Evolutionary conservation across 2,888 invertebrate genomes (phyloP).

Genomic region (Cetonia aurata): DNA sequence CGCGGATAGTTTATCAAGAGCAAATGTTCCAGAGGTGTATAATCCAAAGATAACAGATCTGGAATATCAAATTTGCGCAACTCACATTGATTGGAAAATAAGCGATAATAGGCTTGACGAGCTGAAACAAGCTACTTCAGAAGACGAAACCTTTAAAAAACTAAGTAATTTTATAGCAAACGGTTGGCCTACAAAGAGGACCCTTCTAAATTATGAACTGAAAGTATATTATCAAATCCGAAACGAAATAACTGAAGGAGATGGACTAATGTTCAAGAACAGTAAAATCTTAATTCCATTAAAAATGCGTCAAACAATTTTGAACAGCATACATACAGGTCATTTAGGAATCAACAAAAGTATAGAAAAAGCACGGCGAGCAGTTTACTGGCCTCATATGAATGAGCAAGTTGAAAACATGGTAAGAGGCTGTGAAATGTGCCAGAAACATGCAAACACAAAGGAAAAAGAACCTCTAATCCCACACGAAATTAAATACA

Average conservation of each 20-base stretch:
- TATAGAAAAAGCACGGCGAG: conserved; percentile 15
- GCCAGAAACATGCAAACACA: conserved; percentile 8
- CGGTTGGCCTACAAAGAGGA: conserved; percentile 18
- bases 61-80: not conserved
- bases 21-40: not conserved
- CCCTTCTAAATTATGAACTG: conserved; percentile 8
- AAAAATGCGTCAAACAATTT: conserved; percentile 31
- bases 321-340: conserved; percentile 39
- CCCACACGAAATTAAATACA: conserved; percentile 12
- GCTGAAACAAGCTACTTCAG: not conserved
- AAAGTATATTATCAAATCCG: conserved; percentile 12
- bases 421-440: conserved; percentile 11
- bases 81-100: not conserved
- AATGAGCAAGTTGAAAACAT: conserved; percentile 11
- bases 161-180: not conserved
- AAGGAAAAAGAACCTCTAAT: conserved; percentile 6
- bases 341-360: conserved; percentile 41
- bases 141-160: no score
- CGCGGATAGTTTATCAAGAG: not conserved
- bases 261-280: conserved; percentile 9
- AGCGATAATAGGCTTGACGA: not conserved
- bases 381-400: conserved; percentile 21
- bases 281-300: conserved; percentile 25
- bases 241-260: conserved; percentile 16
- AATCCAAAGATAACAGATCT: not conserved